Evolutionary conservation across 2,888 invertebrate species (phyloP), one percentile per base, ranked within the genome.

Genomic region (Leucozona laternaria): DNA sequence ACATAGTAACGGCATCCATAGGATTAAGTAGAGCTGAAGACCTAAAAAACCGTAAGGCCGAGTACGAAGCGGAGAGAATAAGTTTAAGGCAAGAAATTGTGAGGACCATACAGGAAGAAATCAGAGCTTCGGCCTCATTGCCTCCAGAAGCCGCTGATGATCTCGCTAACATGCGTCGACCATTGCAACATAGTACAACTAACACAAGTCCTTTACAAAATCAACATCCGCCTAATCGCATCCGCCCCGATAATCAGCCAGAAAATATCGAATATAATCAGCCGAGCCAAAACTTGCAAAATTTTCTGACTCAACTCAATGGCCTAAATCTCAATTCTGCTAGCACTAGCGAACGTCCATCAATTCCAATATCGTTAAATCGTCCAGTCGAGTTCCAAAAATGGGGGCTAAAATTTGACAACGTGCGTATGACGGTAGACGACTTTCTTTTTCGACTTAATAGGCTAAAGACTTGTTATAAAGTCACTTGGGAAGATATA

Each of bases 371-470:
- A 5, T 0, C 4, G 6, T 37, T 6, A 15, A 37, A 11, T 37
- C 37, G 37, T 15, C 20, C 58, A 0, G 7, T 58, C 5, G 37
- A 58, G 20, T 58, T 58, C 8, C 34, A 58, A 20, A 58, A 58
- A 58, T 60, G 58, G 58, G 37, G 15, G 11, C 58, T 60, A 0
- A 37, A 37, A 37, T 60, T 60, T 8, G 58, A 60, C 7, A 60
- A 60, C 13, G 13, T 37, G 7, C 20, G 22, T 2, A 22, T 60
- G 37, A 15, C 20, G 2, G 17, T 37, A 0, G 37, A 60, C 11
- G 58, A 60, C 37, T 60, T 37, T 20, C 58, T 60, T 5, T 37
- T 60, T 22, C 20, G 37, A 4, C 58, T 60, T 5, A 60, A 60
- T 11, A 20, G 58, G 5, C 4, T 34, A 2, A 58, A 58, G 20